Conservation (phyloP, 2,797 vertebrate genomes). For the Periophthalmus magnuspinnatus region DNA sequence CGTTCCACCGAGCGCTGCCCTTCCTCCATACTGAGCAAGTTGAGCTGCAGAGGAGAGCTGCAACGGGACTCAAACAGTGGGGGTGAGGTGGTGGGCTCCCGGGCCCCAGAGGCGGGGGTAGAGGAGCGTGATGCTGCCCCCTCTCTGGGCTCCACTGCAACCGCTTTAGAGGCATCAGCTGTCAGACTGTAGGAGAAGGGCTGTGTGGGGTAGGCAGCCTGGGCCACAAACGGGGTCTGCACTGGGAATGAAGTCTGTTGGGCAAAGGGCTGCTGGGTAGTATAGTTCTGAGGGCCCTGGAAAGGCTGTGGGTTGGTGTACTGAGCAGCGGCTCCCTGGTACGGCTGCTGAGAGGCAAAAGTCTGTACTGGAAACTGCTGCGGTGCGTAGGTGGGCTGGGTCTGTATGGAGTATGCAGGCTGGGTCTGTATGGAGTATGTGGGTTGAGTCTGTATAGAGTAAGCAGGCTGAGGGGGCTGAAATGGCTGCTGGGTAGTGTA, state of each 20-base stretch:
- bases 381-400: conserved; percentile 45
- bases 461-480: conserved; percentile 59
- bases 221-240: conserved; percentile 71
- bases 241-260: conserved; percentile 71
- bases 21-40: conserved; percentile 92
- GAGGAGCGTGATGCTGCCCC: conserved; percentile 73
- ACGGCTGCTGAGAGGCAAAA: conserved; percentile 65
- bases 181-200: conserved; percentile 71
- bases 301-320: conserved; percentile 65
- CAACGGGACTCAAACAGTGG: conserved; percentile 89
- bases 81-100: conserved; percentile 76
- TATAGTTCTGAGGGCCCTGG: conserved; percentile 32
- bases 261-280: conserved; percentile 59
- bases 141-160: conserved; percentile 58
- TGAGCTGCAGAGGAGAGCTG: conserved; percentile 92
- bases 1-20: conserved; percentile 79
- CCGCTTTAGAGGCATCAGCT: conserved; percentile 63
- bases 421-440: conserved; percentile 20
- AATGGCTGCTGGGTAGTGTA: conserved; percentile 65
- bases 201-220: conserved; percentile 64
- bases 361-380: conserved; percentile 71
- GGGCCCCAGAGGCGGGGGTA: conserved; percentile 68
- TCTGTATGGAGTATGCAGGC: conserved; percentile 61
- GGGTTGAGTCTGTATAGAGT: conserved; percentile 65
- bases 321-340: conserved; percentile 56